These are phyloP conservation scores for Phyllotreta cruciferae DNA, from an alignment of 2,888 invertebrate species.

Conservation along the genomic window DNA sequence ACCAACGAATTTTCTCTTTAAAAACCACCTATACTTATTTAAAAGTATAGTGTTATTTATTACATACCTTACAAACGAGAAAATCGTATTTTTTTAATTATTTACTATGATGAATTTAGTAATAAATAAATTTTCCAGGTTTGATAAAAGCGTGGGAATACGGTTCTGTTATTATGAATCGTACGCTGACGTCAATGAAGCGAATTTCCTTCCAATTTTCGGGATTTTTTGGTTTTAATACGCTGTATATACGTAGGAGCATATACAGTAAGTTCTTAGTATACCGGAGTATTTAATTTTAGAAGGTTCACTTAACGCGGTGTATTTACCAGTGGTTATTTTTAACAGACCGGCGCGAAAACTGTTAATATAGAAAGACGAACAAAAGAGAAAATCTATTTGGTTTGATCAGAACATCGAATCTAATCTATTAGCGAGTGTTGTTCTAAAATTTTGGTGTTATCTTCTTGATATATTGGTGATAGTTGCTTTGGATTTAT, in stretches of 20 bases:
- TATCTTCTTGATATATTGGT: too few relatives aligned
- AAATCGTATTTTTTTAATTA: too few relatives aligned
- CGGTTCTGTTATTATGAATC: constrained; percentile 7
- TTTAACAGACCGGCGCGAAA: constrained; percentile 16
- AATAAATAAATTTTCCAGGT: too few relatives aligned
- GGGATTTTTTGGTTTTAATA: constrained; percentile 20
- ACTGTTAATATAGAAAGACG: not conserved
- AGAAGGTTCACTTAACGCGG: constrained; percentile 16
- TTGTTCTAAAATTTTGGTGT: too few relatives aligned
- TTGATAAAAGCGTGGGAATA: not conserved
- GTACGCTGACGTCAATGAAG: not conserved
- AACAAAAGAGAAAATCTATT: constrained; percentile 8
- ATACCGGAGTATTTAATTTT: constrained; percentile 19
- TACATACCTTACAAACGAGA: too few relatives aligned
- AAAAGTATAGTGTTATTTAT: too few relatives aligned
- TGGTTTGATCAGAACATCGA: not conserved
- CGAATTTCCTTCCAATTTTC: constrained; percentile 19
- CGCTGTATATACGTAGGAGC: constrained; percentile 20
- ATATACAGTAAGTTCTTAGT: constrained; percentile 19
- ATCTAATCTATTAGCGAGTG: too few relatives aligned
- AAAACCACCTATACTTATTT: too few relatives aligned
- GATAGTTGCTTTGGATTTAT: too few relatives aligned
- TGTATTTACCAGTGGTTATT: constrained; percentile 4
- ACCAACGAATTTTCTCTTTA: too few relatives aligned
- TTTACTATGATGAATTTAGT: too few relatives aligned